A percentile compares a stretch with the other conserved stretches of the same genome.
These are phyloP conservation scores for Mormyrops attenuatus DNA, from an alignment of 2,797 vertebrate genomes.

Conservation along the genomic window DNA sequence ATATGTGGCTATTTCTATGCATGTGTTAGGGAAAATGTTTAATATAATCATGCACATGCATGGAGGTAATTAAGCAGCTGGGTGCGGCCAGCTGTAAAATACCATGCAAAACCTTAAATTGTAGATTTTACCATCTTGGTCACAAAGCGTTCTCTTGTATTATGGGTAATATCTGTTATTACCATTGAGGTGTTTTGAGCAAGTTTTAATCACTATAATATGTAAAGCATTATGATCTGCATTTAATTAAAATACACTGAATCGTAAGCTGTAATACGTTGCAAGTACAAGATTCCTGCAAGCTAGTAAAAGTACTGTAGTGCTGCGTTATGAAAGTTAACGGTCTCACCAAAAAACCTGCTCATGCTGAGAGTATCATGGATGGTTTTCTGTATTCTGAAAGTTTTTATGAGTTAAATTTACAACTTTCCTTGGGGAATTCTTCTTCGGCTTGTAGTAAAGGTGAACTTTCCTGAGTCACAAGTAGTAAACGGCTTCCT, in stretches of 20 bases:
- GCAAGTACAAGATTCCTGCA: not conserved
- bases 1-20: not conserved
- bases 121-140: not conserved
- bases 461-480: not conserved
- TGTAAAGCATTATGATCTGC: slow-evolving; percentile 8
- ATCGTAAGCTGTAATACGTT: not conserved
- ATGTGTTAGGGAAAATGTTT: not conserved
- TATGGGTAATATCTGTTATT: not conserved
- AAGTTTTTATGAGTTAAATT: not conserved
- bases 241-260: not conserved
- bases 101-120: not conserved
- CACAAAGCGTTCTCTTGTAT: not conserved
- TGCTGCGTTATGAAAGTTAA: not conserved
- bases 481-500: not conserved
- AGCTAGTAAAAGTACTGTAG: not conserved
- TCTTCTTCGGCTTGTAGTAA: not conserved
- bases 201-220: not conserved
- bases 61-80: not conserved
- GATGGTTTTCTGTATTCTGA: not conserved
- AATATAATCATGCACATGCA: not conserved
- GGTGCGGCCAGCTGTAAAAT: not conserved
- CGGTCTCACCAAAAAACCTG: not conserved
- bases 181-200: not conserved
- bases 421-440: not conserved
- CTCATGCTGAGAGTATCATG: not conserved